A percentile compares a stretch with the other conserved stretches of the same genome.
These are phyloP conservation scores for Nemopilema nomurai DNA, from an alignment of 30 jellyfish, hydroid and myxozoan genomes.

Conservation along the genomic window DNA sequence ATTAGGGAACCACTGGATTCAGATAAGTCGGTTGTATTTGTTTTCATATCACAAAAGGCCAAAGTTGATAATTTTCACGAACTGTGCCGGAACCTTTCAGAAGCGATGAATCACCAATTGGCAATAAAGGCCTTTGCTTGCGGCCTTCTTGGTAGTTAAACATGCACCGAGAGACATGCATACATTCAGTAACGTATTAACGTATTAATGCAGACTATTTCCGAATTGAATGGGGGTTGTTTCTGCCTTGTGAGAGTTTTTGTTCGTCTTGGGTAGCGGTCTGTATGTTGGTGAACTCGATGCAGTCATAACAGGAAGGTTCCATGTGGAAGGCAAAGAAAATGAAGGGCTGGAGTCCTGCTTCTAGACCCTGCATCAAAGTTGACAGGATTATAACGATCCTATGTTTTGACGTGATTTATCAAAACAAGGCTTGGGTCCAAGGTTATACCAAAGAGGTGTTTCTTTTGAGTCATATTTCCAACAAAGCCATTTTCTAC, in stretches of 20 bases:
- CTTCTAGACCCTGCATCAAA: neutral
- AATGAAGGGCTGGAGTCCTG: neutral
- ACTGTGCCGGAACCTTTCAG: neutral
- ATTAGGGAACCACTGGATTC: neutral
- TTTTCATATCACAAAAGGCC: neutral
- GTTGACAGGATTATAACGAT: neutral
- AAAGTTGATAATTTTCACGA: neutral
- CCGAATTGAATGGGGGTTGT: neutral
- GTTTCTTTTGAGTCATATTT: neutral
- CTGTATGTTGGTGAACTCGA: neutral
- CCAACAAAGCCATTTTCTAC: too few relatives aligned
- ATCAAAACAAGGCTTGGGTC: neutral
- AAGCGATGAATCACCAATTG: neutral
- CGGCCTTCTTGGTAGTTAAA: neutral
- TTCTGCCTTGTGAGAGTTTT: neutral
- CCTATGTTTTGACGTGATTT: neutral
- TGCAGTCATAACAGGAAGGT: constrained; percentile 60
- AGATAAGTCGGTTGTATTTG: neutral
- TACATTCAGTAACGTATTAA: neutral
- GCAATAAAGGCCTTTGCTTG: neutral
- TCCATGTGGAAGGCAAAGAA: constrained; percentile 18
- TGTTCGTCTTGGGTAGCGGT: neutral
- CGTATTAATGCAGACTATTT: neutral
- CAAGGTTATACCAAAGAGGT: neutral
- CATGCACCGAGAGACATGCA: neutral